A percentile compares a stretch with the other conserved stretches of the same genome.
These are phyloP conservation scores for Aythya baeri DNA, from an alignment of 2,113 vertebrate species.

Conservation along the genomic window DNA sequence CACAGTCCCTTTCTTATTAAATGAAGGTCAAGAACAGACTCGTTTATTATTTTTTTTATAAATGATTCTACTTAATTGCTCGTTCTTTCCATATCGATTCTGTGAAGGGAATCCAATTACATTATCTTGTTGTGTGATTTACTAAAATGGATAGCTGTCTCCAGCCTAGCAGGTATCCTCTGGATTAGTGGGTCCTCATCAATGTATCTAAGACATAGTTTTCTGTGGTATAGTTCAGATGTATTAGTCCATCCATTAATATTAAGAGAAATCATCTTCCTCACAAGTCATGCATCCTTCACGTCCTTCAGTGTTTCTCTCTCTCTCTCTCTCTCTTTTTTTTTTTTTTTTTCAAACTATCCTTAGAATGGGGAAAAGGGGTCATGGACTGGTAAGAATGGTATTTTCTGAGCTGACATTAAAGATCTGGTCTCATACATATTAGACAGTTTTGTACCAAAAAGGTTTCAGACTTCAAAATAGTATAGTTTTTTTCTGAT, in stretches of 20 bases:
- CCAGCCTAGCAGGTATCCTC: background rate
- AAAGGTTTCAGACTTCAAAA: background rate
- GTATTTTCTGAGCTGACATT: background rate
- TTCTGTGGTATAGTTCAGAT: background rate
- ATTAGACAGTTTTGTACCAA: background rate
- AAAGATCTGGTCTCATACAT: background rate
- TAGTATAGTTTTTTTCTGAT: background rate
- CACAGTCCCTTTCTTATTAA: conserved; percentile 10
- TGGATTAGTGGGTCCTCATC: background rate
- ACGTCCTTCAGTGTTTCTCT: background rate
- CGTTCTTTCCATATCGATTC: conserved; percentile 43
- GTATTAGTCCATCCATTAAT: background rate
- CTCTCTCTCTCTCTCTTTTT: background rate
- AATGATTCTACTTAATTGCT: conserved; percentile 28
- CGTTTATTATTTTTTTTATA: conserved; percentile 3
- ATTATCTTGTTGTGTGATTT: background rate
- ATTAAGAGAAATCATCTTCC: background rate
- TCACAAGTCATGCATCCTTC: background rate
- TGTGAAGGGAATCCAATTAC: conserved; percentile 46
- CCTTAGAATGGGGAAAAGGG: background rate
- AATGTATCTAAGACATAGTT: background rate
- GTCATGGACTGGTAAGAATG: background rate
- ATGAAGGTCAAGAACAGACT: conserved; percentile 44
- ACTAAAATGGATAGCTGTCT: conserved; percentile 14
- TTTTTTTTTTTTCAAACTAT: background rate